Percentiles rank a stretch among this genome's conserved stretches.
Evolutionary conservation across 2,888 invertebrate genomes (phyloP).

Genomic region (Calameuta pallipes): DNA sequence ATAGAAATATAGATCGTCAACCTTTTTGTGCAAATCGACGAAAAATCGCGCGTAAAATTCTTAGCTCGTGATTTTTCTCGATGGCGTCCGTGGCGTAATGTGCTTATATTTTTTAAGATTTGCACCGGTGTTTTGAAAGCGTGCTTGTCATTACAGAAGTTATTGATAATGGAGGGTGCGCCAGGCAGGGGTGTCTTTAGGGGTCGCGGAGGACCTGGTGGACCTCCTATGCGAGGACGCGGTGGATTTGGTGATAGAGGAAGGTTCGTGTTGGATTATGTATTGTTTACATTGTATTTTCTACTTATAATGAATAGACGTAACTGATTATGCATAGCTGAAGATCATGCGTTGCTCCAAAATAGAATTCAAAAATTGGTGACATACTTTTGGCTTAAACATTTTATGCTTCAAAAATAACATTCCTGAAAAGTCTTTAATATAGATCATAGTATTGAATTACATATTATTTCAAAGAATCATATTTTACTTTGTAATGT

Average conservation of each 20-base stretch:
- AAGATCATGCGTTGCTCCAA: background rate
- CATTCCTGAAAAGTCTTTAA: background rate
- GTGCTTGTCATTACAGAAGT: slow-evolving; percentile 1
- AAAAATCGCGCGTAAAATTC: slow-evolving; percentile 2
- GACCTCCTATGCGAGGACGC: slow-evolving; percentile 54
- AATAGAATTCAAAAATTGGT: background rate
- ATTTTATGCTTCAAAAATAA: too few species aligned
- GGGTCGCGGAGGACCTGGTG: slow-evolving; percentile 55
- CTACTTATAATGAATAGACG: background rate
- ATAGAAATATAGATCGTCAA: too few species aligned
- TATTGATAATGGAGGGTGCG: slow-evolving; percentile 41
- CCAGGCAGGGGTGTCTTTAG: slow-evolving; percentile 42
- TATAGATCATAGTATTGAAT: background rate
- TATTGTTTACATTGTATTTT: slow-evolving; percentile 6
- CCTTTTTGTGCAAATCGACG: background rate
- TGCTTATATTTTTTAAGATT: background rate
- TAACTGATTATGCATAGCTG: too few species aligned
- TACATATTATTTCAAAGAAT: too few species aligned
- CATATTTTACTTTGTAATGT: background rate
- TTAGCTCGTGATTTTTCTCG: background rate
- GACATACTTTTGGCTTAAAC: background rate
- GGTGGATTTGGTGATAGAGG: slow-evolving; percentile 59
- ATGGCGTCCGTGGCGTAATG: background rate
- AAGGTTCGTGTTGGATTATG: slow-evolving; percentile 37
- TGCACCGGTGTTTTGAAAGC: background rate